A percentile compares a stretch with the other conserved stretches of the same genome.
Conservation (phyloP, 2,113 vertebrate species). For the Archocentrus centrarchus region DNA sequence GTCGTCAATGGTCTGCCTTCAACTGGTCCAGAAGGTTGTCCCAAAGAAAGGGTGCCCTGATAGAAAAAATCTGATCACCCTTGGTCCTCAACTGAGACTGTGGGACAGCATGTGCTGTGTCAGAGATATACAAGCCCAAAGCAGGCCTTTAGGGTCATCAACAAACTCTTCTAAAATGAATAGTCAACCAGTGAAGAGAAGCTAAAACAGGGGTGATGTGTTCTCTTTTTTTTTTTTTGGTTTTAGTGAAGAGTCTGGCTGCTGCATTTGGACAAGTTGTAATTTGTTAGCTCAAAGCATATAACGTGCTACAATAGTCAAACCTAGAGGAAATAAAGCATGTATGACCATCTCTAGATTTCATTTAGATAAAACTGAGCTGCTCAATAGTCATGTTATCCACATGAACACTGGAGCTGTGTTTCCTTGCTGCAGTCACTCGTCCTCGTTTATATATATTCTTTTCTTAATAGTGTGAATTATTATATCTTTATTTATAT, state of each 20-base stretch:
- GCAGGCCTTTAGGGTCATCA: background rate
- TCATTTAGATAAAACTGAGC: background rate
- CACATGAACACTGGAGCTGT: background rate
- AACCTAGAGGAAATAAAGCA: background rate
- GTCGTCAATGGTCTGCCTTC: background rate
- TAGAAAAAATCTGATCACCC: too few relatives aligned
- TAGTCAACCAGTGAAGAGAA: background rate
- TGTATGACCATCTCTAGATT: background rate
- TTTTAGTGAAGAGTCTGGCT: background rate
- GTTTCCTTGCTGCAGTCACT: background rate
- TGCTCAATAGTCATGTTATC: background rate
- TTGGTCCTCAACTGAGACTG: too few relatives aligned
- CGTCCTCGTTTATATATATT: too few relatives aligned
- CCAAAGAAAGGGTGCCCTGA: too few relatives aligned
- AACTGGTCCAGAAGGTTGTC: background rate
- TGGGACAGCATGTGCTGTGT: background rate
- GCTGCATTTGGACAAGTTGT: too few relatives aligned
- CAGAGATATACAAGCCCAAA: background rate
- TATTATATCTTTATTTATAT: too few relatives aligned
- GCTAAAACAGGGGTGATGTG: background rate
- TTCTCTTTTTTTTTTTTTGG: background rate
- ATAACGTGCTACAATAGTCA: background rate
- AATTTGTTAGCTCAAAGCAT: background rate
- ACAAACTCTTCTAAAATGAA: background rate
- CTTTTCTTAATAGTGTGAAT: too few relatives aligned